phyloP scores from a whole-genome alignment of 1,140 invertebrate genomes.

The Halyomorpha halys region DNA sequence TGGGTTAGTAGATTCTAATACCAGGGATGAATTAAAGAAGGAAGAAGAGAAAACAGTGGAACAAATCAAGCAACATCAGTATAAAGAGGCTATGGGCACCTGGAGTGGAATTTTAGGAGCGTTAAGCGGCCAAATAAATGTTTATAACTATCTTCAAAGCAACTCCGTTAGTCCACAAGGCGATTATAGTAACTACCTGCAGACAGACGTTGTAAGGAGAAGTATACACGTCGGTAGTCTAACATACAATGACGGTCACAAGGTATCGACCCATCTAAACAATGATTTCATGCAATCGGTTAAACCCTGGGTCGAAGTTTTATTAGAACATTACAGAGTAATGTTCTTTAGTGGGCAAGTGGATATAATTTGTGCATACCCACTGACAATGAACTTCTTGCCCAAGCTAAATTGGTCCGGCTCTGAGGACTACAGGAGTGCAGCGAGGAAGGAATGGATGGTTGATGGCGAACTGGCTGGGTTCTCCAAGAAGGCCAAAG shows the following conservation, averaged over 20 bases:
- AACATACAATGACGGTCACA: constrained; percentile 38
- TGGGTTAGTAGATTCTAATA: constrained; percentile 39
- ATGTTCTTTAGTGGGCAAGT: constrained; percentile 65
- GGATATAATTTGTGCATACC: constrained; percentile 74
- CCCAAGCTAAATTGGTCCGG: constrained; percentile 51
- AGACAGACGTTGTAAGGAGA: too few relatives aligned
- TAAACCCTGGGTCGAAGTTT: constrained; percentile 57
- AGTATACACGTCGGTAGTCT: not conserved
- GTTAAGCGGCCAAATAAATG: too few relatives aligned
- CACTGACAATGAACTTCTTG: constrained; percentile 57
- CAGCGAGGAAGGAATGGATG: constrained; percentile 38
- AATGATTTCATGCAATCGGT: constrained; percentile 74
- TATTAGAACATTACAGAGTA: constrained; percentile 55
- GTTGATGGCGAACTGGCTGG: constrained; percentile 23
- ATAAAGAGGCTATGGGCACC: too few relatives aligned
- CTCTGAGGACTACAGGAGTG: constrained; percentile 50
- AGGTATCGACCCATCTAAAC: constrained; percentile 54
- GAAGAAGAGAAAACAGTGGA: constrained; percentile 16
- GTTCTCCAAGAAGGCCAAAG: constrained; percentile 31
- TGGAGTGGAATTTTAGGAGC: too few relatives aligned
- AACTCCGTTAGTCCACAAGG: too few relatives aligned
- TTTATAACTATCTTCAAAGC: too few relatives aligned
- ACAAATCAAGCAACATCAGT: too few relatives aligned
- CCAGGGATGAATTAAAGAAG: constrained; percentile 19
- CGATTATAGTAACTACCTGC: too few relatives aligned